phyloP scores from a whole-genome alignment of 2,113 vertebrate genomes.

The Halcyon malimbica region DNA sequence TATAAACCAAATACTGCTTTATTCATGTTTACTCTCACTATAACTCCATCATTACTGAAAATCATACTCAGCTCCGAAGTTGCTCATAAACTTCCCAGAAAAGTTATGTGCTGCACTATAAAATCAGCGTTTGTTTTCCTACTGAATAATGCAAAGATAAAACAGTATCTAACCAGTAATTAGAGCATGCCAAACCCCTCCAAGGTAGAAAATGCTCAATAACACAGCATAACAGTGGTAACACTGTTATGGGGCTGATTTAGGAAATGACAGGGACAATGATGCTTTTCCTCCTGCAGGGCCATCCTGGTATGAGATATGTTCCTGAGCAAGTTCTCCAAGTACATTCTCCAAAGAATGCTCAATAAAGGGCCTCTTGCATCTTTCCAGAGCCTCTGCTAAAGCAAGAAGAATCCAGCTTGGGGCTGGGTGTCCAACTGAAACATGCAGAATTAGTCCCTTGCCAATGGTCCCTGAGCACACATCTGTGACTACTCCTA shows the following conservation, averaged over 20 bases:
- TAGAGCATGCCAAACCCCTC: neutral
- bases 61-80: neutral
- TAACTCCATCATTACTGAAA: neutral
- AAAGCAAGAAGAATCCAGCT: neutral
- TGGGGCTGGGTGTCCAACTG: neutral
- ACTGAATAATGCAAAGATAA: neutral
- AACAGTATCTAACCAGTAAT: neutral
- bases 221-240: neutral
- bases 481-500: neutral
- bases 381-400: neutral
- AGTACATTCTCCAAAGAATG: neutral
- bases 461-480: neutral
- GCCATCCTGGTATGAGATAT: accelerated
- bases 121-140: neutral
- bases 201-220: neutral
- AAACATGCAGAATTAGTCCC: neutral
- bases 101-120: neutral
- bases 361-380: neutral
- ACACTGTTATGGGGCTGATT: neutral
- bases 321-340: neutral
- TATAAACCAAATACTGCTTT: constrained; percentile 8
- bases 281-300: neutral
- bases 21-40: neutral
- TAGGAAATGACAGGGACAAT: neutral
- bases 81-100: neutral